Evolutionary conservation across 30 jellyfish, hydroid and myxozoan species (phyloP).

Genomic region (Phacellophora camtschatica): DNA sequence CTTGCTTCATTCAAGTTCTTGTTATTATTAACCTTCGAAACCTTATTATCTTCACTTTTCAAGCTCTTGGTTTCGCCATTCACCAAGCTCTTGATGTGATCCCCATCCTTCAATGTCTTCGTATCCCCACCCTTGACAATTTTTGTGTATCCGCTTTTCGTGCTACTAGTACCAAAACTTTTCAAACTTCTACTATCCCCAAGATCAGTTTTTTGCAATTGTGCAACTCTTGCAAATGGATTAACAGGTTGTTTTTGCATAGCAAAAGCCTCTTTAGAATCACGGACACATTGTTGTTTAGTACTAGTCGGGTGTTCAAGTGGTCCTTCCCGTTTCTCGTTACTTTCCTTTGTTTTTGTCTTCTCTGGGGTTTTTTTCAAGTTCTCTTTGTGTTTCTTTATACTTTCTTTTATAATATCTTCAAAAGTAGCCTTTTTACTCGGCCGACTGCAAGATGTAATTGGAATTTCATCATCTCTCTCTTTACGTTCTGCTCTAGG

Average conservation of each 20-base stretch:
- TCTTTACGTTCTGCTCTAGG: not conserved
- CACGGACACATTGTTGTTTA: no score
- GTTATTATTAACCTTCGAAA: not conserved
- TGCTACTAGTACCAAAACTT: not conserved
- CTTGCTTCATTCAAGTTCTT: no score
- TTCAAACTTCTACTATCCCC: not conserved
- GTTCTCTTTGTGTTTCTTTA: not conserved
- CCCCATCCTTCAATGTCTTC: not conserved
- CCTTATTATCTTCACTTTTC: not conserved
- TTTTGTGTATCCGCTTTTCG: not conserved
- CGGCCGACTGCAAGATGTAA: not conserved
- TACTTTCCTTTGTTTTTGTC: not conserved
- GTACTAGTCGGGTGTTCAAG: no score
- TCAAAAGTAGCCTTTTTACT: not conserved
- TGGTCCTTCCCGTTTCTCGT: not conserved
- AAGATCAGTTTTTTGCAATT: not conserved
- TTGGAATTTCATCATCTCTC: not conserved
- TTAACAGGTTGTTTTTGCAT: not conserved
- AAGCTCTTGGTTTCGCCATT: no score
- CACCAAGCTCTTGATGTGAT: not conserved
- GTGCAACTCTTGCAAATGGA: slow-evolving; percentile 17
- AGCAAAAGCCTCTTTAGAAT: not conserved
- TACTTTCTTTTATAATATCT: slow-evolving; percentile 11
- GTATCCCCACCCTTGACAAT: not conserved
- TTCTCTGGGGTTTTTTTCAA: not conserved